Evolutionary conservation across 2,888 invertebrate genomes (phyloP).

Genomic region (Dinocampus coccinellae): DNA sequence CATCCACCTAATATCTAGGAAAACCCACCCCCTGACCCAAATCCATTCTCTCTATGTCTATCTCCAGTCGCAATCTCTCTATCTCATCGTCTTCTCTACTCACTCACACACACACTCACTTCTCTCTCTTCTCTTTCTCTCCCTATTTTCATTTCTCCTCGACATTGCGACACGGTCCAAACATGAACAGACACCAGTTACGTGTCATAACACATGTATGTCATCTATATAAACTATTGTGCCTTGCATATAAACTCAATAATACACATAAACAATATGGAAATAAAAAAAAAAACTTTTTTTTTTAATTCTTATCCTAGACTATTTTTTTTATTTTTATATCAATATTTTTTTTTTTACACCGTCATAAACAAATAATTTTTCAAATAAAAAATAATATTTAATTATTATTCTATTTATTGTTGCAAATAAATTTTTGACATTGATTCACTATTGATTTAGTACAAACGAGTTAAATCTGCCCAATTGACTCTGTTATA

Average conservation of each 20-base stretch:
- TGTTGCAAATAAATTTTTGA: neutral
- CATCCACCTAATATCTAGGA: constrained; percentile 66
- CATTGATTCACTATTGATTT: neutral
- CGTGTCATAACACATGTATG: constrained; percentile 19
- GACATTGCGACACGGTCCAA: neutral
- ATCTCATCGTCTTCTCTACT: no score
- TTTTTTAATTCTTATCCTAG: no score
- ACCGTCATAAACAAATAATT: no score
- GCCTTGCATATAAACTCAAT: neutral
- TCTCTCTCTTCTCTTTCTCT: neutral
- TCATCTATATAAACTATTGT: constrained; percentile 10
- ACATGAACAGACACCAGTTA: constrained; percentile 7
- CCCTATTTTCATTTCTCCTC: neutral
- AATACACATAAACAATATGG: neutral
- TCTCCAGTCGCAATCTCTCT: neutral
- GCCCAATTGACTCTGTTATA: neutral
- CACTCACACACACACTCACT: no score
- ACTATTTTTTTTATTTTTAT: no score
- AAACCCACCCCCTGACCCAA: constrained; percentile 55
- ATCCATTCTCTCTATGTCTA: constrained; percentile 27
- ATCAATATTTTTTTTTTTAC: no score
- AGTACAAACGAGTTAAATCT: neutral
- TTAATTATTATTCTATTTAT: no score
- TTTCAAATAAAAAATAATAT: no score
- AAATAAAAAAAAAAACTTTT: neutral